Base-by-base conservation (phyloP, 2,888 invertebrate genomes). In the Lepetodrilus schrolli region DNA sequence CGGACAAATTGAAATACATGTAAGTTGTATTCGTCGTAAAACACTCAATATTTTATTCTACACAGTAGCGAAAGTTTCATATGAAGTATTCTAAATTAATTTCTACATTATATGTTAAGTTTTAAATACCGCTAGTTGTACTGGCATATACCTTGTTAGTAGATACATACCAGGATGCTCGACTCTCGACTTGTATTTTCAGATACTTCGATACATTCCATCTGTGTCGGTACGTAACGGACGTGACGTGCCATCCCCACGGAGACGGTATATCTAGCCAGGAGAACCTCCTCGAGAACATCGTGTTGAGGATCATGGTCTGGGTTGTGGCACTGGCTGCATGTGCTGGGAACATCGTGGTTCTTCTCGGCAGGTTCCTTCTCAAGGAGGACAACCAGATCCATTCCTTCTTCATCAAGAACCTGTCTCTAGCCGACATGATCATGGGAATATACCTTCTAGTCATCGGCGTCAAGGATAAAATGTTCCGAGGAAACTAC, bases 381-480 rank as follows among this genome's bases (percentile, higher is more conserved):
- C 93, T 77, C 17, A 77, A 75, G 43, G 80, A 78, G 30, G 71
- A 74, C 58, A 75, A 75, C 68, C 70, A 74, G 21, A 74, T 74
- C 4, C 77, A 77, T 17, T 77, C 93, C 0, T 90, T 93, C 13
- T 93, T 93, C 88, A 91, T 93, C 74, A 92, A 93, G 80, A 93
- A 93, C 84, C 89, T 93, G 79, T 93, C 93, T 0, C 88, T 93
- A 69, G 93, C 93, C 21, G 93, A 93, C 84, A 90, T 94, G 8
- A 88, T 93, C 49, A 93, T 94, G 93, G 93, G 93, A 20, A 86
- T 93, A 47, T 93, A 93, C 85, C 89, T 93, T 71, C 91, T 93
- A 72, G 90, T 92, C 43, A 93, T 93, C 77, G 93, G 93, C 4
- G 90, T 91, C 37, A 92, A 92, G 26, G 93, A 93, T 85, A 86